These are phyloP conservation scores for Ryuthela nishihirai DNA, from an alignment of 2,888 invertebrate genomes.

Conservation along the genomic window DNA sequence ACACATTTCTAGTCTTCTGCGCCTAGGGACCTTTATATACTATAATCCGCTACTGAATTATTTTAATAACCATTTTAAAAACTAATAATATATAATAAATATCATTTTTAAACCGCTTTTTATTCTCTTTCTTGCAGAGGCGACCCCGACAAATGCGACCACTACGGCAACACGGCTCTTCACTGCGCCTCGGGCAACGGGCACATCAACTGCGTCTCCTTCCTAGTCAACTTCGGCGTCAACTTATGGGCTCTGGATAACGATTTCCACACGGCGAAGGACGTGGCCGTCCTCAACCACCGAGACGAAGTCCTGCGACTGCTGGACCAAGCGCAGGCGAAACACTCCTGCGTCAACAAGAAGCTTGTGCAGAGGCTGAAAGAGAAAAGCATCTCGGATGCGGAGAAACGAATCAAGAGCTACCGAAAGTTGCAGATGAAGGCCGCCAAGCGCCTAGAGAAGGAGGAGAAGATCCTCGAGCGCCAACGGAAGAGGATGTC, in stretches of 20 bases:
- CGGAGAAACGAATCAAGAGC: conserved; percentile 75
- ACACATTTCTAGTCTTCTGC: no score
- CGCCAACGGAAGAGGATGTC: conserved; percentile 60
- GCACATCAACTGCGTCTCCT: conserved; percentile 85
- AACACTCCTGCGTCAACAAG: conserved; percentile 67
- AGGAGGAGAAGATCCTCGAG: conserved; percentile 63
- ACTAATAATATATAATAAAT: no score
- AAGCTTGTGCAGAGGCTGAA: conserved; percentile 51
- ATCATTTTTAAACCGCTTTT: no score
- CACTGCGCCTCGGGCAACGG: conserved; percentile 86
- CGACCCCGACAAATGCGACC: conserved; percentile 88
- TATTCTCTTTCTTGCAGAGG: conserved; percentile 65
- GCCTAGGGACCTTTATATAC: no score
- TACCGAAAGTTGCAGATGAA: conserved; percentile 80
- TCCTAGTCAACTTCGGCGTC: conserved; percentile 88
- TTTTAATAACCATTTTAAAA: no score
- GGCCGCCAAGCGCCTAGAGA: conserved; percentile 67
- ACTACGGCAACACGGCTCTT: conserved; percentile 88
- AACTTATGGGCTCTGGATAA: conserved; percentile 90
- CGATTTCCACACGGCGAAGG: conserved; percentile 85
- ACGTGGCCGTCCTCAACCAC: conserved; percentile 83
- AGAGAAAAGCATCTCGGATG: conserved; percentile 81
- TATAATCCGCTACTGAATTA: no score
- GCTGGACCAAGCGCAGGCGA: conserved; percentile 75
- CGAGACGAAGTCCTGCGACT: conserved; percentile 80